phyloP scores from a whole-genome alignment of 1,140 invertebrate genomes.

The Drosophila baimaii region DNA sequence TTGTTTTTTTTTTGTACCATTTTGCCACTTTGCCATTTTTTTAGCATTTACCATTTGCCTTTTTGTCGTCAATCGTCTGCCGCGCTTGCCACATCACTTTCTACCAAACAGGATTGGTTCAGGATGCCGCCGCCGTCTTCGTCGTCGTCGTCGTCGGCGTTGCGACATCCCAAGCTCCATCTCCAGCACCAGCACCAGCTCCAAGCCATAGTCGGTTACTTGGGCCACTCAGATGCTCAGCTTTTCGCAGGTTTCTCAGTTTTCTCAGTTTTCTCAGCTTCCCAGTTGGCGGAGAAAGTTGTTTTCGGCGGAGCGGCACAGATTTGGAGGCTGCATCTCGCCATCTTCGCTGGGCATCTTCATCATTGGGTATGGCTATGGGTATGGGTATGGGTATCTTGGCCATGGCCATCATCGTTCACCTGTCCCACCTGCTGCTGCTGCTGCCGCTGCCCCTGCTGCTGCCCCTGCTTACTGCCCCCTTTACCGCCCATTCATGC shows the following conservation, averaged over 20 bases:
- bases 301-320: slow-evolving; percentile 74
- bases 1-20: background rate
- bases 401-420: slow-evolving; percentile 39
- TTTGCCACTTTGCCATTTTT: slow-evolving; percentile 29
- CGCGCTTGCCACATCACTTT: slow-evolving; percentile 71
- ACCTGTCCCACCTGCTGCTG: slow-evolving; percentile 40
- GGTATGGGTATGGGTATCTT: slow-evolving; percentile 29
- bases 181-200: no score
- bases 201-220: slow-evolving; percentile 11
- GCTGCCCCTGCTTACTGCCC: background rate
- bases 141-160: slow-evolving; percentile 22
- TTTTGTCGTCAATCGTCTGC: slow-evolving; percentile 54
- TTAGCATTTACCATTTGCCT: slow-evolving; percentile 45
- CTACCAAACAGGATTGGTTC: slow-evolving; percentile 77
- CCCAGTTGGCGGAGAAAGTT: slow-evolving; percentile 66
- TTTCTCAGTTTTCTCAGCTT: slow-evolving; percentile 35
- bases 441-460: slow-evolving; percentile 1
- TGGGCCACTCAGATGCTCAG: slow-evolving; percentile 32
- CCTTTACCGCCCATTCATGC: slow-evolving; percentile 8
- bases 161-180: slow-evolving; percentile 64
- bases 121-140: slow-evolving; percentile 58
- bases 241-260: slow-evolving; percentile 27
- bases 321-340: slow-evolving; percentile 62
- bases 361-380: slow-evolving; percentile 29
- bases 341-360: slow-evolving; percentile 60